Evolutionary conservation across 2,888 invertebrate species (phyloP), one percentile per base, ranked within the genome.

Genomic region (Onchidella celtica): DNA sequence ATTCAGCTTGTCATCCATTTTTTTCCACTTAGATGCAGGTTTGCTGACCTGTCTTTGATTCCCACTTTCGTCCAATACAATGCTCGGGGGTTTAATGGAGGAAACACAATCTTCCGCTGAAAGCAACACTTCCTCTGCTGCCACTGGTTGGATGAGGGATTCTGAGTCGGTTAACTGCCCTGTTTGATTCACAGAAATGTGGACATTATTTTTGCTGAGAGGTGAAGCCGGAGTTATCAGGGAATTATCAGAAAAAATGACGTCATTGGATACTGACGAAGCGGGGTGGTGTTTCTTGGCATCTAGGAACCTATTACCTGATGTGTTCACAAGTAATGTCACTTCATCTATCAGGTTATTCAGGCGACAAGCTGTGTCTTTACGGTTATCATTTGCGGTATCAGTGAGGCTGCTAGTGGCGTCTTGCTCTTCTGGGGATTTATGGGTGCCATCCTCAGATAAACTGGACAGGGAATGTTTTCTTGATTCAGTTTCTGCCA

Each of bases 261-360:
- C 61, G 6, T n/a, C 11, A 6, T 9, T 61, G 61, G 61, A 21
- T 14, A n/a, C 6, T 21, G 61, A 27, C 11, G 11, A 61, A 6
- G 61, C n/a, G 6, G 34, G n/a, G 1, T 1, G 17, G 11, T 4
- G 6, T 65, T 32, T 65, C 9, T 63, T 78, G 0, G 3, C 29
- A 38, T 70, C 78, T 21, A 78, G 6, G 21, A 78, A 70, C 34
- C 78, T 24, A n/a, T 29, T 57, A 66, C 78, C 70, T 0, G 78
- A 78, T 17, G 32, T 40, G 38, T 29, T 78, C 11, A 78, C 78
- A 47, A 69, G 38, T 11, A 57, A 29, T 4, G 78, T 57, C 1
- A 78, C 78, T 38, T 78, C 78, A n/a, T 59, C 70, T 17, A 78
- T 4, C 32, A 78, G 61, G 27, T 11, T 69, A 21, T 69, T 78